Conservation (phyloP, 1,140 invertebrate genomes). For the Pogonomyrmex barbatus region DNA sequence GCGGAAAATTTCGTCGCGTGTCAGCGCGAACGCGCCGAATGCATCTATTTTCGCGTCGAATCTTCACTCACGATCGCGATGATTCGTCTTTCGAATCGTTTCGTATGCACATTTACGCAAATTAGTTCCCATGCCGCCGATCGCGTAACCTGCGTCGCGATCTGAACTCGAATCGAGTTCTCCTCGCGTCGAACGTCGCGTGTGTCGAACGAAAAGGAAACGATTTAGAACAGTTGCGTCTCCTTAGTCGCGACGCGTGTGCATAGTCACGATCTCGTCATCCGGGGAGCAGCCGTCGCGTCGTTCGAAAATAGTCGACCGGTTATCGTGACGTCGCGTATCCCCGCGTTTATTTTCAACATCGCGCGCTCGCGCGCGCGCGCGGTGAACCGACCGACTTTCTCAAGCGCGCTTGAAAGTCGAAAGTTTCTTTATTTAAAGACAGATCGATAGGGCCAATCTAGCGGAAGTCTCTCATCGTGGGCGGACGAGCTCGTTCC, state of each 20-base stretch:
- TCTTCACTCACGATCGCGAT: background rate
- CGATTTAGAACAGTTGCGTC: background rate
- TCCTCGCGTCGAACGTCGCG: background rate
- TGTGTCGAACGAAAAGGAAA: conserved; percentile 13
- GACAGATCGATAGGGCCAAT: conserved; percentile 11
- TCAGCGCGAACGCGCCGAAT: background rate
- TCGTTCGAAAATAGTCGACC: conserved; percentile 67
- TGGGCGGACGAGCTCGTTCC: background rate
- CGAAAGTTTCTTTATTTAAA: conserved; percentile 51
- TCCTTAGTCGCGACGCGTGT: conserved; percentile 64
- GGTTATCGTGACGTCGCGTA: conserved; percentile 23
- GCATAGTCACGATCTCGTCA: conserved; percentile 66
- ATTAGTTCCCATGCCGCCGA: too few relatives aligned
- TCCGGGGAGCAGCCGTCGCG: conserved; percentile 43
- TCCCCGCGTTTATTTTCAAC: conserved; percentile 67
- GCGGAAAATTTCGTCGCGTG: background rate
- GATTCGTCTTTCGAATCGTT: background rate
- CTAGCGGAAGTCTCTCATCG: background rate
- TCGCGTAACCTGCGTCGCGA: background rate
- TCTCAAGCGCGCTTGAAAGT: background rate
- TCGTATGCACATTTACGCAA: background rate
- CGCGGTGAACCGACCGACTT: background rate
- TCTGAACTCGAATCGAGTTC: background rate
- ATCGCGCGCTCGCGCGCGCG: background rate
- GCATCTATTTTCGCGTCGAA: background rate